Conservation (phyloP, 2,888 invertebrate genomes). For the Chaetogeoica ovagalla region DNA sequence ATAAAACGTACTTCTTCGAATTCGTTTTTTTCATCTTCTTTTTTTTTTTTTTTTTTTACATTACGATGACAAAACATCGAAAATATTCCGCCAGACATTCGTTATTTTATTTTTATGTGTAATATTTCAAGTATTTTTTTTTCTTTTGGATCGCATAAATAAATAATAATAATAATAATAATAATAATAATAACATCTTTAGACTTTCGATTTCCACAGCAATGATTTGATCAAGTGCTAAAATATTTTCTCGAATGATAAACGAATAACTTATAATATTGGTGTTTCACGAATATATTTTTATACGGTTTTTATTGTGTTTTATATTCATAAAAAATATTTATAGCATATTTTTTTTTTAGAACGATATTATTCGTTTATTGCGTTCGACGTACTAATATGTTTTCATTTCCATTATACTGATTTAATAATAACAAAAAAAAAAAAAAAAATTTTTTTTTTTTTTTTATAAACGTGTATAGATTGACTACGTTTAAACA, state of each 20-base stretch:
- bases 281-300: neutral
- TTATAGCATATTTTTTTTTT: neutral
- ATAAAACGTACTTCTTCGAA: slow-evolving; percentile 35
- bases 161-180: neutral
- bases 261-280: slow-evolving; percentile 18
- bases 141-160: neutral
- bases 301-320: neutral
- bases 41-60: neutral
- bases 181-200: slow-evolving; percentile 23
- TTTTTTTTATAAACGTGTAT: neutral
- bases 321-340: slow-evolving; percentile 13
- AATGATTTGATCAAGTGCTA: slow-evolving; percentile 23
- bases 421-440: neutral
- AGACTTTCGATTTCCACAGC: slow-evolving; percentile 27
- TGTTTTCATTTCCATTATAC: slow-evolving; percentile 28
- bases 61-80: slow-evolving; percentile 21
- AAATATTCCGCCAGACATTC: slow-evolving; percentile 31
- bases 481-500: neutral
- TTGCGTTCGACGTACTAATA: slow-evolving; percentile 3
- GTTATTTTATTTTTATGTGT: slow-evolving; percentile 31
- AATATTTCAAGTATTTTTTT: slow-evolving; percentile 22
- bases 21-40: neutral
- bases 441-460: too few relatives aligned
- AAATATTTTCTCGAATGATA: slow-evolving; percentile 23
- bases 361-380: neutral